Conservation (phyloP, 2,888 invertebrate species). For the Cyrtodaria siliqua region DNA sequence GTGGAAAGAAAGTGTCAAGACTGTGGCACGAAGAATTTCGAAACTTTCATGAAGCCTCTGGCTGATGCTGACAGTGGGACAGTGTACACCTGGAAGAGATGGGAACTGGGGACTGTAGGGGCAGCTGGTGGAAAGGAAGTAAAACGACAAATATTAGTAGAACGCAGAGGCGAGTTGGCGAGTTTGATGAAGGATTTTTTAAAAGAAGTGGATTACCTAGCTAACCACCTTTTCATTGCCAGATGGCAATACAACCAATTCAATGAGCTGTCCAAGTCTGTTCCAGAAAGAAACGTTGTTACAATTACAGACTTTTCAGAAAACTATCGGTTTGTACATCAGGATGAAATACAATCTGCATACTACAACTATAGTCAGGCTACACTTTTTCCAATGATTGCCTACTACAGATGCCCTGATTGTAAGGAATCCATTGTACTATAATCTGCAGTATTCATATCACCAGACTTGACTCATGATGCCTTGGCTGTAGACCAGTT, state of each 20-base stretch:
- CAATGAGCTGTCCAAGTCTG: conserved; percentile 1
- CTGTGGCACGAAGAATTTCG: conserved; percentile 14
- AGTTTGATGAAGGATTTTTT: conserved; percentile 16
- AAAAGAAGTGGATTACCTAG: conserved; percentile 10
- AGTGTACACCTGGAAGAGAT: conserved; percentile 22
- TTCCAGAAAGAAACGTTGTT: conserved; percentile 30
- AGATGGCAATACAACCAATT: conserved; percentile 42
- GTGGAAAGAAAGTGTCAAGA: conserved; percentile 17
- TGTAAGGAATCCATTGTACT: conserved; percentile 22
- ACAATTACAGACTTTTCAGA: conserved; percentile 34
- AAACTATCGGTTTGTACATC: conserved; percentile 37
- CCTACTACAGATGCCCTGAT: conserved; percentile 36
- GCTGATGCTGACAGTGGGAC: background rate
- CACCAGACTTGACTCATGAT: conserved; percentile 36
- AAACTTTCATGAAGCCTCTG: conserved; percentile 17
- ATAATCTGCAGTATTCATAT: conserved; percentile 34
- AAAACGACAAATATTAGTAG: conserved; percentile 27
- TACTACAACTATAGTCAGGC: conserved; percentile 44
- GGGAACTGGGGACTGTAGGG: conserved; percentile 22
- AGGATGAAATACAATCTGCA: conserved; percentile 31
- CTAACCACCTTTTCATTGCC: conserved; percentile 37
- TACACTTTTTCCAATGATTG: conserved; percentile 28
- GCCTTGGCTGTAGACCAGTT: conserved; percentile 25
- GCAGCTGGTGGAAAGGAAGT: background rate
- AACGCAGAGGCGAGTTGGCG: conserved; percentile 3